Base-by-base conservation (phyloP, 92 coral and sea anemone species). In the Paragorgia papillata region DNA sequence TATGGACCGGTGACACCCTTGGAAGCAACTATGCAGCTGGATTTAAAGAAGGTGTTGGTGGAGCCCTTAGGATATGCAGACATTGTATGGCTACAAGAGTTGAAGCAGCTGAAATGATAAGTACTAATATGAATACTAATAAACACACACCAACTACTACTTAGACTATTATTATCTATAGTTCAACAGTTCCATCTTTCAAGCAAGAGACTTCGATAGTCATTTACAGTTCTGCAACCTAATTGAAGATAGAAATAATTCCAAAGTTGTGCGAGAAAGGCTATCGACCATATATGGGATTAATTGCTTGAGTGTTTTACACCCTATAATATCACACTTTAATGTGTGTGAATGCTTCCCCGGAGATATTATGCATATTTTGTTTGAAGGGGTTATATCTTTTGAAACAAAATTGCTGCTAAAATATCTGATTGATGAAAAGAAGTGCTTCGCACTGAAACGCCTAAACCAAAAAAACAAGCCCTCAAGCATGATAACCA, bases 321-420 rank as follows among this genome's bases (percentile, higher is more conserved):
- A 66, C 17, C 19, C 44, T 0, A n/a, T n/a, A n/a, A 34, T 66
- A 17, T 9, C 64, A 35, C 29, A 63, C 57, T 82, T 82, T 74
- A 75, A 62, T 62, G 81, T 82, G 1, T 82, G 85, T 57, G 49
- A 49, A 26, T 82, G 85, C 62, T 74, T 73, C n/a, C n/a, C n/a
- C n/a, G n/a, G n/a, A n/a, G n/a, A n/a, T n/a, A n/a, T n/a, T n/a
- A n/a, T n/a, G n/a, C n/a, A n/a, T n/a, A n/a, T n/a, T n/a, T n/a
- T n/a, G n/a, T n/a, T n/a, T n/a, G n/a, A n/a, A n/a, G n/a, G n/a
- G n/a, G n/a, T n/a, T n/a, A n/a, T n/a, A n/a, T n/a, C n/a, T n/a
- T n/a, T n/a, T n/a, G n/a, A n/a, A n/a, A n/a, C n/a, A n/a, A n/a
- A n/a, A n/a, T n/a, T n/a, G n/a, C n/a, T n/a, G n/a, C n/a, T n/a